Evolutionary conservation across 2,888 invertebrate genomes (phyloP), one percentile per base, ranked within the genome.

Genomic region (Drosophila acutilabella): DNA sequence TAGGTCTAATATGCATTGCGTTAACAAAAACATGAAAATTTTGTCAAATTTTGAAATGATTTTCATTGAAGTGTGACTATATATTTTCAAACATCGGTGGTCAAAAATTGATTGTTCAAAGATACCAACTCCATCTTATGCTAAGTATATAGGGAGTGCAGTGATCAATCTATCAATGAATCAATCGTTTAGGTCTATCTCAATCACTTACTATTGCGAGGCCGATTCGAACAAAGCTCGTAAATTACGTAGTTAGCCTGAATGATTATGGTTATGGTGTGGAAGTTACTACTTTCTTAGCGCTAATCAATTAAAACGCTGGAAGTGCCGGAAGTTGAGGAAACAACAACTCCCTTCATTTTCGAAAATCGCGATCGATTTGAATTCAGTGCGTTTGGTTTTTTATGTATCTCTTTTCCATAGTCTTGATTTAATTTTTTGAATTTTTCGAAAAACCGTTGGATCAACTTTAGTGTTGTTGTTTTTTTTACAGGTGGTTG

Each of bases 301-400:
- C 76, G 53, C 53, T 58, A 58, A 56, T 60, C 72, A 64, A 68
- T 65, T 48, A 59, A 70, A 52, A 70, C 64, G 38, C 64, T 70
- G 79, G 74, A 70, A 67, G 81, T 74, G 71, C 65, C 20, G 66
- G 60, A 48, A 61, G 64, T 69, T 71, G 67, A 30, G 48, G 51
- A 69, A 67, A 65, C 30, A 48, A 23, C 33, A 38, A 48, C 56
- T 65, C 56, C 60, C 74, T 47, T 45, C 36, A 59, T 42, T 50
- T 56, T 59, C 60, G 47, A 64, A 78, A 79, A 80, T 80, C 75
- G 85, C 78, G 89, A 83, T 86, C 88, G 89, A 88, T 84, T 84
- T 89, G 86, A 88, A 90, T 90, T 82, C 89, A 90, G 77, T 83
- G 76, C 83, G 75, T 71, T 78, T 57, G 30, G 10, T 64, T 30